Evolutionary conservation across 64 coral and sea anemone species (phyloP), one percentile per base, ranked within the genome.

Genomic region (Cladopsammia gracilis): DNA sequence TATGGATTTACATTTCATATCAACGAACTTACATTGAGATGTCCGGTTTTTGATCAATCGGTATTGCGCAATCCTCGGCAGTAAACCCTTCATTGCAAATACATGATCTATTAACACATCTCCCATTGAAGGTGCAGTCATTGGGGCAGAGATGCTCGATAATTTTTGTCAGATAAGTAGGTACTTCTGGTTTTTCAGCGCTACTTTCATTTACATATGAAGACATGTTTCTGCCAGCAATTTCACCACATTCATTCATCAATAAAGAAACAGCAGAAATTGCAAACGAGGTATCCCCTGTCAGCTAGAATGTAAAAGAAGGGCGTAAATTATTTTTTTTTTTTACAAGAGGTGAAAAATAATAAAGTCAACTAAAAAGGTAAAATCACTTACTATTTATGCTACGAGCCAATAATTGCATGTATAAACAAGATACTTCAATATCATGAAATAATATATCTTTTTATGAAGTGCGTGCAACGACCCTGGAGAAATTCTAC

Each of bases 71-170:
- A 58, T 90, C 88, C 0, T 45, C 45, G 2, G 75, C 49, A 1
- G 88, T 90, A 52, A 20, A 90, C 1, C 48, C 88, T 71, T 90
- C 22, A 8, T 90, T 48, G 49, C 88, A 90, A 8, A 81, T 56
- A n/a, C 88, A 90, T 7, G 88, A 79, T 45, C 88, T 66, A 50
- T 90, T 90, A 10, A 69, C 64, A 60, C 88, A 90, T 62, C 64
- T 69, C 2, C 88, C 88, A 57, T 90, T 70, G 45, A 57, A 47
- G 7, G 59, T 90, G 19, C 88, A 90, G 60, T 90, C 88, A 48
- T 70, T 70, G 1, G 88, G 88, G 34, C 88, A 87, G 20, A 88
- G 19, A 9, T 74, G 7, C 9, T 76, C 25, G 19, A 59, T 48
- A 8, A 73, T 16, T 5, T 73, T 26, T 73, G 4, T 50, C 12